Percentiles rank a stretch among this genome's conserved stretches.
These are phyloP conservation scores for Ruditapes philippinarum DNA, from an alignment of 1,140 invertebrate species.

Conservation along the genomic window DNA sequence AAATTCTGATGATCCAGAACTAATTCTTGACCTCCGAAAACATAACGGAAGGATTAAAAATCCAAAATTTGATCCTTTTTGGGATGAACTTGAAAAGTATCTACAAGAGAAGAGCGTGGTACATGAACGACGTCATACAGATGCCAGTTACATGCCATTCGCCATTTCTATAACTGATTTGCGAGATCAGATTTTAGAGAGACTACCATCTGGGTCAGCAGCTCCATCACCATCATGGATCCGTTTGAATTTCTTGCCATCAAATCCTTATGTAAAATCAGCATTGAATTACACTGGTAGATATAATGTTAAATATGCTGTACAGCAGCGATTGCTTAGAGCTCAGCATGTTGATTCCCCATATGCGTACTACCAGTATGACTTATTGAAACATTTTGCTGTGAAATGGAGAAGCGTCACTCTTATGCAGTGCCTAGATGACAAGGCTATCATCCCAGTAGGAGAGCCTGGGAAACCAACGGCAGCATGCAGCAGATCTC, in stretches of 20 bases:
- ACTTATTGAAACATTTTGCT: slow-evolving; percentile 43
- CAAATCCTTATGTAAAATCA: slow-evolving; percentile 16
- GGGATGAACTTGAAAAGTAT: slow-evolving; percentile 45
- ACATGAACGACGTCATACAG: slow-evolving; percentile 5
- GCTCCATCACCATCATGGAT: not conserved
- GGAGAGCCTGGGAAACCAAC: slow-evolving; percentile 48
- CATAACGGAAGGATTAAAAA: not conserved
- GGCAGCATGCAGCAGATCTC: slow-evolving; percentile 38
- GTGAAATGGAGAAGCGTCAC: not conserved
- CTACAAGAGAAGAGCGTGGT: slow-evolving; percentile 51
- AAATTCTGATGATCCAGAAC: not conserved
- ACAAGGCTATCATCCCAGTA: slow-evolving; percentile 62
- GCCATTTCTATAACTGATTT: slow-evolving; percentile 35
- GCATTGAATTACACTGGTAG: slow-evolving; percentile 54
- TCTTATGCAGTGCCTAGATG: slow-evolving; percentile 42
- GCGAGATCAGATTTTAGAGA: not conserved
- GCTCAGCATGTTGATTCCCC: slow-evolving; percentile 28
- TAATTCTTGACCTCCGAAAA: slow-evolving; percentile 10
- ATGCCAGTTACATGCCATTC: slow-evolving; percentile 51
- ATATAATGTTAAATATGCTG: slow-evolving; percentile 61
- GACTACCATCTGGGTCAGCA: not conserved
- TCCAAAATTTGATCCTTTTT: slow-evolving; percentile 28
- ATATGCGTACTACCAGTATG: slow-evolving; percentile 25
- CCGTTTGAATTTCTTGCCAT: slow-evolving; percentile 45
- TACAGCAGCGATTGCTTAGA: slow-evolving; percentile 47